Evolutionary conservation across 2,888 invertebrate genomes (phyloP), one percentile per base, ranked within the genome.

Genomic region (Drosophila anomelani): DNA sequence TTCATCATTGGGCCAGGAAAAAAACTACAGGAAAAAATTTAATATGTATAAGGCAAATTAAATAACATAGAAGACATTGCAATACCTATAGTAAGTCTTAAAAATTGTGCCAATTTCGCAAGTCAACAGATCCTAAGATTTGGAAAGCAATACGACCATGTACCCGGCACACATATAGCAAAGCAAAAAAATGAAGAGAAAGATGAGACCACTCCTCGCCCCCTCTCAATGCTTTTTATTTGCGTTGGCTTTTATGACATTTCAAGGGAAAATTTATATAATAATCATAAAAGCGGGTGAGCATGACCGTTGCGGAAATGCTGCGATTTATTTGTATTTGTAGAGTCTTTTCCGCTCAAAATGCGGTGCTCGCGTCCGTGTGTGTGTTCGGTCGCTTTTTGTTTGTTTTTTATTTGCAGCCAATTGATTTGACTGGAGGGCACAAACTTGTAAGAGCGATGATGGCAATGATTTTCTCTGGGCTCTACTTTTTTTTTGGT

Each of bases 261-360:
- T 67, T 74, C 77, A 67, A 56, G 76, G 64, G 70, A 60, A 76
- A 81, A 85, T 79, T 84, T 85, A 80, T 84, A 81, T 84, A 84
- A 84, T 84, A 84, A 84, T 85, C 84, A 84, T 84, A 84, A 84
- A 84, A 84, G 83, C 80, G 57, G 75, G 64, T 61, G 81, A 81
- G 80, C 85, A 81, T 82, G 83, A 85, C 76, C 78, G 72, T 75
- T 80, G 84, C 78, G 84, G 78, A 85, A 84, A 79, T 75, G 67
- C 85, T 85, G 84, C 83, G 84, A 84, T 84, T 84, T 84, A 84
- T 83, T 84, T 81, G 77, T 82, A 75, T 83, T 83, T 84, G 80
- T 66, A 72, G 64, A 70, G 75, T 72, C 54, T 75, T 49, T 70
- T 60, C 68, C 56, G 68, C 38, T 57, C 36, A 43, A 38, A 23